Percentiles rank a stretch among this genome's conserved stretches.
Evolutionary conservation across 2,797 vertebrate genomes (phyloP).

Genomic region (Pipistrellus kuhlii): DNA sequence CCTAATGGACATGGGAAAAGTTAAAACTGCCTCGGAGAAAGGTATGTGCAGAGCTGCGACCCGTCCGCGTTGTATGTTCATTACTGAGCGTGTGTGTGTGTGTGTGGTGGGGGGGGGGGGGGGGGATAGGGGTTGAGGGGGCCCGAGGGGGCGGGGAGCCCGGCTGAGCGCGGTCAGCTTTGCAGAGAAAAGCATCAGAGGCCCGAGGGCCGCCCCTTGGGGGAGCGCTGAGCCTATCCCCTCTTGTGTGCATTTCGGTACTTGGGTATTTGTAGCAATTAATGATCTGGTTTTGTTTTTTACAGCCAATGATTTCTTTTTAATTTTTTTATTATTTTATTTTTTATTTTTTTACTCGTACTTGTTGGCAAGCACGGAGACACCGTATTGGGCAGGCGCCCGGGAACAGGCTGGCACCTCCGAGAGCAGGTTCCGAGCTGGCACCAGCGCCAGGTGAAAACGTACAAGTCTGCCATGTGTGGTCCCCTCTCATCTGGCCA

Average conservation of each 20-base stretch:
- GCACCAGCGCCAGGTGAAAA: neutral
- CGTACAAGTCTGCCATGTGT: neutral
- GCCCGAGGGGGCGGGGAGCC: conserved; percentile 18
- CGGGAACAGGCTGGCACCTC: neutral
- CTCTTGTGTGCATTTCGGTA: conserved; percentile 23
- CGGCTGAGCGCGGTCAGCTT: conserved; percentile 73
- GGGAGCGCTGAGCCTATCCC: neutral
- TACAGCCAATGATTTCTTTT: conserved; percentile 53
- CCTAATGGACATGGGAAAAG: conserved; percentile 98
- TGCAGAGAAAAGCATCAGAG: conserved; percentile 71
- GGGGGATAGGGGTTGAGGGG: fast-evolving
- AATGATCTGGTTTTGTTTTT: conserved; percentile 72
- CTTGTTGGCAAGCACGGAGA: neutral
- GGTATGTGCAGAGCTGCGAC: conserved; percentile 85
- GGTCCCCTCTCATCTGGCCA: neutral
- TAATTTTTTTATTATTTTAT: neutral
- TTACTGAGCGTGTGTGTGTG: too few relatives aligned
- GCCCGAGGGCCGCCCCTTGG: neutral
- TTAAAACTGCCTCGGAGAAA: conserved; percentile 89
- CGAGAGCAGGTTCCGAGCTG: neutral
- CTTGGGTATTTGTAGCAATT: conserved; percentile 67
- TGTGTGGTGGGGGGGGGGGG: fast-evolving
- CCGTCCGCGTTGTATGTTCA: too few relatives aligned
- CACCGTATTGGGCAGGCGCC: neutral
- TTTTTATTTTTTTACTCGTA: neutral